phyloP scores from a whole-genome alignment of 2,797 vertebrate genomes.

The Eutrigla gurnardus region DNA sequence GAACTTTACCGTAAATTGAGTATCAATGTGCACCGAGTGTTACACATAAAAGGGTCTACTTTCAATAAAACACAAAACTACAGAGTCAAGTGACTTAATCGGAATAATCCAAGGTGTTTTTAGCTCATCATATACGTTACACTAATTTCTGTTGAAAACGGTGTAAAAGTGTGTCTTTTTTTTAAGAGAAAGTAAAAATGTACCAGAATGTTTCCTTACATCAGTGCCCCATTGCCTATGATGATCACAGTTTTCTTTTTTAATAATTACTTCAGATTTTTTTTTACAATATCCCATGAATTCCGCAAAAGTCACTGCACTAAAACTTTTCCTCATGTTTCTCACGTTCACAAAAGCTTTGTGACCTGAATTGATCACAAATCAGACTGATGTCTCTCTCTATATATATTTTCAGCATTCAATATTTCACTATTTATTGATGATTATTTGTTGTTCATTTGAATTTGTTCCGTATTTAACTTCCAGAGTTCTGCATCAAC shows the following conservation, averaged over 20 bases:
- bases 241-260: not conserved
- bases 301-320: not conserved
- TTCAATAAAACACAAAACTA: not conserved
- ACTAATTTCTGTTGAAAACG: not conserved
- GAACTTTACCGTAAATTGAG: not conserved
- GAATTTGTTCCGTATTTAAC: not conserved
- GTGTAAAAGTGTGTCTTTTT: not conserved
- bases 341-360: not conserved
- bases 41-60: not conserved
- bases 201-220: not conserved
- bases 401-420: not conserved
- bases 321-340: not conserved
- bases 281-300: not conserved
- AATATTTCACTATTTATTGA: not conserved
- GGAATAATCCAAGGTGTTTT: not conserved
- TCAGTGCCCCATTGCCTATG: not conserved
- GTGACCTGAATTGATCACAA: not conserved
- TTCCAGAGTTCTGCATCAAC: not conserved
- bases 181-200: not conserved
- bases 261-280: not conserved
- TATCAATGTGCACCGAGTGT: not conserved
- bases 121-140: not conserved
- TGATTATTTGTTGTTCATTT: not conserved
- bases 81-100: not conserved
- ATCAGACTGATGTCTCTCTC: not conserved